phyloP scores from a whole-genome alignment of 1,140 invertebrate genomes.

The Caenorhabditis briggsae region DNA sequence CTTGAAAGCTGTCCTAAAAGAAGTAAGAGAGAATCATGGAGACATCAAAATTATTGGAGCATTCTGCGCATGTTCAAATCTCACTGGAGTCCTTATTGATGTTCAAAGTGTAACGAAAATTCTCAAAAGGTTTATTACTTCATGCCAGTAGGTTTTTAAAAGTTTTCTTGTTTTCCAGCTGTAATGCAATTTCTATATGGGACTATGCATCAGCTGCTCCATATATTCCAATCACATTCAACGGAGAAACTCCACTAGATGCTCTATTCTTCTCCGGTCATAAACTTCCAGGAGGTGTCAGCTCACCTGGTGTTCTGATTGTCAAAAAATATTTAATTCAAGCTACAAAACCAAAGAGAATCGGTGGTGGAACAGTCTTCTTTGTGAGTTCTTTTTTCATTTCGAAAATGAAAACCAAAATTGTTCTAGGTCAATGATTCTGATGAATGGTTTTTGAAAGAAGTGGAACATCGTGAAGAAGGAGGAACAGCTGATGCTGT shows the following conservation, averaged over 20 bases:
- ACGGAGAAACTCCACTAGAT: slow-evolving; percentile 87
- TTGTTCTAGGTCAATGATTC: slow-evolving; percentile 78
- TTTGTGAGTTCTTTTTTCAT: slow-evolving; percentile 79
- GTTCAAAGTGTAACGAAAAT: slow-evolving; percentile 87
- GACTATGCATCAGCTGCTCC: slow-evolving; percentile 90
- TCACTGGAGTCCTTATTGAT: slow-evolving; percentile 89
- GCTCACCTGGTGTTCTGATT: slow-evolving; percentile 85
- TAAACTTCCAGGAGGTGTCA: slow-evolving; percentile 90
- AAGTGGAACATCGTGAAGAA: slow-evolving; percentile 85
- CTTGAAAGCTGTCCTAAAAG: slow-evolving; percentile 62
- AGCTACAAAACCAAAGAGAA: slow-evolving; percentile 80
- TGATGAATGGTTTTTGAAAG: slow-evolving; percentile 81
- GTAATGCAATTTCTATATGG: slow-evolving; percentile 74
- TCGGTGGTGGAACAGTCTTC: slow-evolving; percentile 83
- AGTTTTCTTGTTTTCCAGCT: neutral
- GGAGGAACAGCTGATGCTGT: slow-evolving; percentile 88
- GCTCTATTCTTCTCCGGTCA: slow-evolving; percentile 91
- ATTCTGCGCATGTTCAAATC: slow-evolving; percentile 89
- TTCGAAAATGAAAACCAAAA: slow-evolving; percentile 52
- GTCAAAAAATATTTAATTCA: slow-evolving; percentile 83
- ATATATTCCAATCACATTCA: slow-evolving; percentile 88
- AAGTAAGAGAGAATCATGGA: slow-evolving; percentile 68
- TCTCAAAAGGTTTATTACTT: slow-evolving; percentile 85
- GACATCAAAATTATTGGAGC: slow-evolving; percentile 84
- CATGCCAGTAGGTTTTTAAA: too few relatives aligned